These are phyloP conservation scores for Seladonia tumulorum DNA, from an alignment of 2,888 invertebrate genomes.

Conservation along the genomic window DNA sequence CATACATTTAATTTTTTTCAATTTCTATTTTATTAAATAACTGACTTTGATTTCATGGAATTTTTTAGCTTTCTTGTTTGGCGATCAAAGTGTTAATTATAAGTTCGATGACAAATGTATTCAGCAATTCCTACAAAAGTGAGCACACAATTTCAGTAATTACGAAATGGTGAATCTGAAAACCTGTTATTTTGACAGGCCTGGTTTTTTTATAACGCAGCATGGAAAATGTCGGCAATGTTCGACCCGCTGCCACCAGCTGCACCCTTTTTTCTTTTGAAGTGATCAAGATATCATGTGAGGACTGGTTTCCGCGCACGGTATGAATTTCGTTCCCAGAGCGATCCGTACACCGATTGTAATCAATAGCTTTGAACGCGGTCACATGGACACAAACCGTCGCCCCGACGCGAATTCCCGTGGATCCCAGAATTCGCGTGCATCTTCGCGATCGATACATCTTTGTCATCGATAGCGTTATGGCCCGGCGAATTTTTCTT, in stretches of 20 bases:
- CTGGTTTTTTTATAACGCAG: not conserved
- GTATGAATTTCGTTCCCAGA: constrained; percentile 70
- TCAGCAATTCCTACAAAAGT: too few species aligned
- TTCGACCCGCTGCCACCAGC: constrained; percentile 32
- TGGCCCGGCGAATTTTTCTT: constrained; percentile 30
- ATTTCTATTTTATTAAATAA: too few species aligned
- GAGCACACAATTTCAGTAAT: too few species aligned
- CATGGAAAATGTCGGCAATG: constrained; percentile 40
- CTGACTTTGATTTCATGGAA: too few species aligned
- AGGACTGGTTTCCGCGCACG: constrained; percentile 66
- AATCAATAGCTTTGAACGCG: constrained; percentile 77
- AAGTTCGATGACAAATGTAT: too few species aligned
- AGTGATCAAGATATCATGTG: constrained; percentile 69
- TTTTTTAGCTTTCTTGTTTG: too few species aligned
- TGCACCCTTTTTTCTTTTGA: constrained; percentile 36
- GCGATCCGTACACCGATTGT: constrained; percentile 66
- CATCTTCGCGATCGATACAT: constrained; percentile 65
- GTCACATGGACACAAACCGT: constrained; percentile 51
- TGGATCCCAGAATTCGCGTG: constrained; percentile 49
- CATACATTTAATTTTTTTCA: too few species aligned
- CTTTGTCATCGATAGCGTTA: constrained; percentile 72
- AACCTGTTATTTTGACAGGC: too few species aligned
- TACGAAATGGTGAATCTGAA: too few species aligned
- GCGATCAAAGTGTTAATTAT: too few species aligned
- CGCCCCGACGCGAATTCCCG: constrained; percentile 29